These are phyloP conservation scores for Zenarchopterus dispar DNA, from an alignment of 2,797 vertebrate genomes.

Conservation along the genomic window DNA sequence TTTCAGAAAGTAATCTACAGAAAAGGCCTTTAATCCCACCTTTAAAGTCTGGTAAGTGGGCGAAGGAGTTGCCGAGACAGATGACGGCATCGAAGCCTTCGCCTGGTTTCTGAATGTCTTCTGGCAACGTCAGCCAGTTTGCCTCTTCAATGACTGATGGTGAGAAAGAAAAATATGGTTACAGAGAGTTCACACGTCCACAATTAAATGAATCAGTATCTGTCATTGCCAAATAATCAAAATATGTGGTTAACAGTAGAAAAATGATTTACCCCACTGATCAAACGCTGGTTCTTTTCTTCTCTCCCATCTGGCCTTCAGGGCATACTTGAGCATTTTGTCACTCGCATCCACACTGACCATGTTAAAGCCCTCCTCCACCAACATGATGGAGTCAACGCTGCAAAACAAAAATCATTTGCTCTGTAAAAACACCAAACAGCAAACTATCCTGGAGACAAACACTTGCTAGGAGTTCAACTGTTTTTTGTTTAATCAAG, in stretches of 20 bases:
- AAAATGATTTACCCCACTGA: slow-evolving; percentile 87
- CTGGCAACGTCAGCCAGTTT: slow-evolving; percentile 93
- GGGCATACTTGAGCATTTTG: slow-evolving; percentile 97
- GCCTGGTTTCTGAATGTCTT: slow-evolving; percentile 88
- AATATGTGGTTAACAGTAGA: rapidly evolving
- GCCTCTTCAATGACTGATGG: slow-evolving; percentile 94
- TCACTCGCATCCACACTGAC: slow-evolving; percentile 97
- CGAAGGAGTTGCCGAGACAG: slow-evolving; percentile 97
- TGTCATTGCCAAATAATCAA: no score
- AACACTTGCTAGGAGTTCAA: no score
- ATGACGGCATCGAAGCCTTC: slow-evolving; percentile 93
- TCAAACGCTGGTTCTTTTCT: slow-evolving; percentile 92
- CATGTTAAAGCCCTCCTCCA: slow-evolving; percentile 93
- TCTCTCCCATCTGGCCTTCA: slow-evolving; percentile 94
- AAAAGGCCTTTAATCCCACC: slow-evolving; percentile 72
- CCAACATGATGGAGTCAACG: slow-evolving; percentile 97
- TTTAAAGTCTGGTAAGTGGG: slow-evolving; percentile 96
- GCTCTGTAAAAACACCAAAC: not conserved
- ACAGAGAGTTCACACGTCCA: no score
- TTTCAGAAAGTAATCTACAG: not conserved
- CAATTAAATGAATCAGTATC: no score
- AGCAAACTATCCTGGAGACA: no score
- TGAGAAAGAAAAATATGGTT: not conserved
- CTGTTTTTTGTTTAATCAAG: no score
- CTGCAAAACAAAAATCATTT: slow-evolving; percentile 68